Evolutionary conservation across 2,888 invertebrate species (phyloP).

Genomic region (Formica aserva): DNA sequence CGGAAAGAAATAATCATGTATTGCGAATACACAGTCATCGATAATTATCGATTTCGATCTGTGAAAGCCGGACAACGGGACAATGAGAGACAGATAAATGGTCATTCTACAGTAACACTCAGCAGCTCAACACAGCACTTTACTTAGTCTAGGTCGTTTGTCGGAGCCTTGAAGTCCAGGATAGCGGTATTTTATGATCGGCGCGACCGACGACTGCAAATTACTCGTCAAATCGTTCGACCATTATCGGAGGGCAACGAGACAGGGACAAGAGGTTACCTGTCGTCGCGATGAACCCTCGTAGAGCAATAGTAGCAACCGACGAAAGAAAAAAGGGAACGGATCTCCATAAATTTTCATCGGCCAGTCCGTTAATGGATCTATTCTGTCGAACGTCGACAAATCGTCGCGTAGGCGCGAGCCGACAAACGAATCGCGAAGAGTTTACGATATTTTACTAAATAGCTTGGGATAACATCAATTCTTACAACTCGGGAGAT

Average conservation of each 20-base stretch:
- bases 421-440: conserved; percentile 57
- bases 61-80: not conserved
- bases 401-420: conserved; percentile 66
- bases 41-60: conserved; percentile 40
- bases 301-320: conserved; percentile 60
- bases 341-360: conserved; percentile 64
- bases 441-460: conserved; percentile 48
- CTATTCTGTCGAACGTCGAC: conserved; percentile 75
- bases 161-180: conserved; percentile 8
- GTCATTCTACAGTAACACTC: conserved; percentile 33
- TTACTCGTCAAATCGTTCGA: conserved; percentile 60
- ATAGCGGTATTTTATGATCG: conserved; percentile 64
- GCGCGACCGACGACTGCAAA: conserved; percentile 51
- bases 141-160: conserved; percentile 65
- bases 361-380: conserved; percentile 76
- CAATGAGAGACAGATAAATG: conserved; percentile 33
- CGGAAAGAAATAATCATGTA: conserved; percentile 16
- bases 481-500: not conserved
- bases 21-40: conserved; percentile 30
- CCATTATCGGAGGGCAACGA: conserved; percentile 50
- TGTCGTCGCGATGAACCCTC: conserved; percentile 64
- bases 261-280: conserved; percentile 59
- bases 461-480: conserved; percentile 13
- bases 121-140: conserved; percentile 69
- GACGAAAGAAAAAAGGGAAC: conserved; percentile 45